phyloP scores from a whole-genome alignment of 2,888 invertebrate species.

The Dicyrtomina minuta region DNA sequence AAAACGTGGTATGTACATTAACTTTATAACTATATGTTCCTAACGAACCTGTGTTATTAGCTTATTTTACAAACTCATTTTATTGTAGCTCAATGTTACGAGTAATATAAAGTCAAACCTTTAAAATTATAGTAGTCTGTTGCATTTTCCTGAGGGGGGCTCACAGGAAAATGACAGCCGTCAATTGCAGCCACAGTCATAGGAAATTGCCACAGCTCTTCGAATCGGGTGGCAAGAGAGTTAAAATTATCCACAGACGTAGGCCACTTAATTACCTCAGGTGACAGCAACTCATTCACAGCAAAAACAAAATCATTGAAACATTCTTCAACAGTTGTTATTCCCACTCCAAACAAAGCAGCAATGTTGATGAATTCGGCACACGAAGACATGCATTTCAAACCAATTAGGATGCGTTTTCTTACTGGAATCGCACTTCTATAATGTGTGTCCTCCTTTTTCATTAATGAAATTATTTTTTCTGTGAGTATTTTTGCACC shows the following conservation, averaged over 20 bases:
- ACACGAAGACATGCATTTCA: too few species aligned
- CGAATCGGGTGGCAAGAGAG: background rate
- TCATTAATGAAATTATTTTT: background rate
- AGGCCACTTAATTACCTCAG: background rate
- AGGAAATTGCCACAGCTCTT: background rate
- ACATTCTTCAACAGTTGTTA: background rate
- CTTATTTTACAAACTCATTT: too few species aligned
- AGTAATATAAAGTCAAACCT: background rate
- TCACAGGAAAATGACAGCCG: background rate
- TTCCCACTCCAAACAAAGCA: background rate
- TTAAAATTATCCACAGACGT: background rate
- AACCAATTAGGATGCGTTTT: too few species aligned
- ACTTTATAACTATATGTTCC: too few species aligned
- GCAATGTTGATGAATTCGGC: too few species aligned
- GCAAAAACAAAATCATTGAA: background rate
- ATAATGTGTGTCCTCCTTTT: background rate
- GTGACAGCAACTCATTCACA: background rate
- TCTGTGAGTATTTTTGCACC: background rate
- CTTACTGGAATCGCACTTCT: background rate
- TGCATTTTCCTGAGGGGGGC: background rate
- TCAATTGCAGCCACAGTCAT: background rate
- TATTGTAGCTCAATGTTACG: too few species aligned
- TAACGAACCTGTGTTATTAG: too few species aligned
- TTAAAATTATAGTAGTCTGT: background rate
- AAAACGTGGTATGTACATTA: too few species aligned